These are phyloP conservation scores for Drosophila parthenogenetica DNA, from an alignment of 2,888 invertebrate genomes.

Conservation along the genomic window DNA sequence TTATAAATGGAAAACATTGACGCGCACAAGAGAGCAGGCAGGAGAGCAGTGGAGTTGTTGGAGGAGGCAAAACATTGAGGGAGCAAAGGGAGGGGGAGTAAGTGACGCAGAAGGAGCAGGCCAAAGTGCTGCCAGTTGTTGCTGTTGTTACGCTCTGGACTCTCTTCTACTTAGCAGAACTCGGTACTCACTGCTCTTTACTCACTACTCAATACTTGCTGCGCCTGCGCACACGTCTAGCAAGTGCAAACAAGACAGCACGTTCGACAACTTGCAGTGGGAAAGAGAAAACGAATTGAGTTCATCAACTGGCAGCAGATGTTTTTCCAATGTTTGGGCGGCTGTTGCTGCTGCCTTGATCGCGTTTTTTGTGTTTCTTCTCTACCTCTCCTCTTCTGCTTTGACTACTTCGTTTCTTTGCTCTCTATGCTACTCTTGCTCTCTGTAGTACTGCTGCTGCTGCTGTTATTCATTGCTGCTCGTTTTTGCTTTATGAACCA, in stretches of 20 bases:
- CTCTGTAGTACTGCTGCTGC: conserved; percentile 43
- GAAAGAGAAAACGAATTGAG: conserved; percentile 59
- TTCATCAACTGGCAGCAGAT: conserved; percentile 81
- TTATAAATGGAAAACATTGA: conserved; percentile 73
- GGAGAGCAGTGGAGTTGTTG: conserved; percentile 15
- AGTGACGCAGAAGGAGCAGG: neutral
- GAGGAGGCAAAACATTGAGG: conserved; percentile 9
- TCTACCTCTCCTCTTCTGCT: neutral
- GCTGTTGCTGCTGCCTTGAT: conserved; percentile 44
- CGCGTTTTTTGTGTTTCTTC: conserved; percentile 38
- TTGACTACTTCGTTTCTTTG: conserved; percentile 14
- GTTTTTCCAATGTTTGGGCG: conserved; percentile 79
- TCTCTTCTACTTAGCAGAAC: conserved; percentile 8
- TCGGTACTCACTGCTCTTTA: conserved; percentile 28
- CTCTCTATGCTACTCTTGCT: conserved; percentile 11
- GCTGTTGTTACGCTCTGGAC: conserved; percentile 9
- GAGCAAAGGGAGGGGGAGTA: neutral
- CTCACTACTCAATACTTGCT: conserved; percentile 31
- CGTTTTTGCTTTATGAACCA: conserved; percentile 76
- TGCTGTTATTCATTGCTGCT: conserved; percentile 42
- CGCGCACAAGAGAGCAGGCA: conserved; percentile 39
- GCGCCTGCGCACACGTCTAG: conserved; percentile 72
- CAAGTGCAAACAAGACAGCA: conserved; percentile 30
- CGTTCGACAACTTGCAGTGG: conserved; percentile 12
- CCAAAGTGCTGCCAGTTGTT: conserved; percentile 39